Conservation (phyloP, 1,140 invertebrate species). For the Lepidostoma basale region DNA sequence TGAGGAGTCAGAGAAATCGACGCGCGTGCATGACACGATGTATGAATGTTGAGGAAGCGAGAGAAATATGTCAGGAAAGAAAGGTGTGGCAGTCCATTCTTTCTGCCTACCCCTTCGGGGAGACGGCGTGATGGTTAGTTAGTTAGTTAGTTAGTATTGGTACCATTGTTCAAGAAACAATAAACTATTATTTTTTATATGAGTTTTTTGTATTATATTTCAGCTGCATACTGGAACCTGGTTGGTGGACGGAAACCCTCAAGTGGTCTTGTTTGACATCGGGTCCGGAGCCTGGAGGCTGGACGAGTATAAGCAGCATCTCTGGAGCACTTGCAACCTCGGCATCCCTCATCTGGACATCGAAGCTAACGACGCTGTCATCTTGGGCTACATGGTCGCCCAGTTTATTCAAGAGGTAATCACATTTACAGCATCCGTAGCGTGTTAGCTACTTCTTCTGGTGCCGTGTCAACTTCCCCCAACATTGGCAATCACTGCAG, state of each 20-base stretch:
- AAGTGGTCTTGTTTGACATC: constrained; percentile 97
- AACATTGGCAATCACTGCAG: too few relatives aligned
- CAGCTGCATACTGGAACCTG: constrained; percentile 93
- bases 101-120: too few relatives aligned
- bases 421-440: neutral
- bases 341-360: constrained; percentile 95
- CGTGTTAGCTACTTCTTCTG: neutral
- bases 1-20: too few relatives aligned
- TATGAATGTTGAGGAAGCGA: too few relatives aligned
- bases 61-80: too few relatives aligned
- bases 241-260: constrained; percentile 99
- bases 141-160: too few relatives aligned
- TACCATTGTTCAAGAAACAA: too few relatives aligned
- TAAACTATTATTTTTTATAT: too few relatives aligned
- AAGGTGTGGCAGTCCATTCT: too few relatives aligned
- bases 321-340: constrained; percentile 85
- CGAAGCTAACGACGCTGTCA: constrained; percentile 96
- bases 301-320: constrained; percentile 93
- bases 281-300: constrained; percentile 95
- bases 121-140: too few relatives aligned
- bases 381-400: constrained; percentile 94
- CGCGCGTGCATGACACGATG: too few relatives aligned
- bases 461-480: too few relatives aligned
- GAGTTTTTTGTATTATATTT: constrained; percentile 37
- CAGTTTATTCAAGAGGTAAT: constrained; percentile 87